A percentile compares a stretch with the other conserved stretches of the same genome.
phyloP scores from a whole-genome alignment of 2,113 vertebrate species.

The Festucalex cinctus region DNA sequence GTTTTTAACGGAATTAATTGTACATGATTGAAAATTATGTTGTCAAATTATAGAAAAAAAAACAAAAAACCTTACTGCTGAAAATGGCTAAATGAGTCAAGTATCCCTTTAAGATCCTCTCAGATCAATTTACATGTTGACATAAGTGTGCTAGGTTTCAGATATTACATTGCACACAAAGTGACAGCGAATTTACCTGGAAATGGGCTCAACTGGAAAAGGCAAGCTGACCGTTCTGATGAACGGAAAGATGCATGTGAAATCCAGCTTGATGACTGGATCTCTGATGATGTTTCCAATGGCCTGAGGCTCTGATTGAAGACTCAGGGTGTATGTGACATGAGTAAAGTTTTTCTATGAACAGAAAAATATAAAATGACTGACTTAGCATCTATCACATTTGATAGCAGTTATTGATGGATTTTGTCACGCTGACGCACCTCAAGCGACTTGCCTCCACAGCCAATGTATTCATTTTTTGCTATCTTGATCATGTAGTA shows the following conservation, averaged over 20 bases:
- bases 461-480: constrained; percentile 54
- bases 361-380: neutral
- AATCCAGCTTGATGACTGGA: constrained; percentile 61
- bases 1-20: too few relatives aligned
- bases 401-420: neutral
- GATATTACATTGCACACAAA: neutral
- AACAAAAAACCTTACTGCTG: too few relatives aligned
- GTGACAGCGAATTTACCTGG: constrained; percentile 48
- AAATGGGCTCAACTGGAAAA: constrained; percentile 54
- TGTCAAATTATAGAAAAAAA: too few relatives aligned
- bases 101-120: too few relatives aligned
- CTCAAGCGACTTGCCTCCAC: constrained; percentile 60
- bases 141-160: neutral
- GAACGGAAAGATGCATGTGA: constrained; percentile 68
- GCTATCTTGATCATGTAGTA: constrained; percentile 58
- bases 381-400: neutral
- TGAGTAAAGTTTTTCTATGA: constrained; percentile 69
- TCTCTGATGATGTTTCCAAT: constrained; percentile 63
- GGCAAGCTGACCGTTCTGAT: constrained; percentile 59
- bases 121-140: neutral
- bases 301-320: constrained; percentile 52
- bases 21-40: too few relatives aligned
- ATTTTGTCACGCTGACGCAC: constrained; percentile 28
- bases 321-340: constrained; percentile 59
- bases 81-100: too few relatives aligned